phyloP scores from a whole-genome alignment of 2,797 vertebrate genomes.

The Pitangus sulphuratus region DNA sequence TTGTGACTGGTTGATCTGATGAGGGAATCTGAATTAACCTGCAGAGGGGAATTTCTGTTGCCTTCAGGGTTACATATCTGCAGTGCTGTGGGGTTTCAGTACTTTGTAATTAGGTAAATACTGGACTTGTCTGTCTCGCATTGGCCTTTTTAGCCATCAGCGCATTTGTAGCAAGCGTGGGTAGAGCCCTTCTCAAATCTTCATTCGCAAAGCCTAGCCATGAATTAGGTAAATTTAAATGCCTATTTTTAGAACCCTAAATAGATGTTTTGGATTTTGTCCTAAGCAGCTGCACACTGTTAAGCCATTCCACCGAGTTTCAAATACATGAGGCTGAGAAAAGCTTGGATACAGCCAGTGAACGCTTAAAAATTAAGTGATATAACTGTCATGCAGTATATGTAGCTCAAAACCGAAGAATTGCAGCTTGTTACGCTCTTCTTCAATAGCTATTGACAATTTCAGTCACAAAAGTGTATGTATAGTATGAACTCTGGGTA shows the following conservation, averaged over 20 bases:
- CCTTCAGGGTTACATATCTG: slow-evolving; percentile 3
- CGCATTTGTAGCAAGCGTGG: too few species aligned
- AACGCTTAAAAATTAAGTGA: slow-evolving; percentile 68
- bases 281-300: slow-evolving; percentile 53
- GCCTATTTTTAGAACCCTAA: slow-evolving; percentile 49
- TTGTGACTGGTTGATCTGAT: not conserved
- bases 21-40: not conserved
- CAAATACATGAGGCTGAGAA: slow-evolving; percentile 42
- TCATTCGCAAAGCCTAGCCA: too few species aligned
- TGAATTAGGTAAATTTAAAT: slow-evolving; percentile 37
- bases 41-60: not conserved
- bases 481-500: not conserved
- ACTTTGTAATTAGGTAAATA: slow-evolving; percentile 37
- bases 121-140: too few species aligned
- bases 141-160: too few species aligned
- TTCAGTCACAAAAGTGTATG: not conserved
- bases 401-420: slow-evolving; percentile 24
- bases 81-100: slow-evolving; percentile 3
- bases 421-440: slow-evolving; percentile 53
- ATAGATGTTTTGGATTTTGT: slow-evolving; percentile 50
- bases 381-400: slow-evolving; percentile 9
- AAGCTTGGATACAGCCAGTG: slow-evolving; percentile 25
- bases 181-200: too few species aligned
- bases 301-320: slow-evolving; percentile 51
- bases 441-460: slow-evolving; percentile 12